Conservation (phyloP, 2,113 vertebrate species). For the Bombycilla garrulus region DNA sequence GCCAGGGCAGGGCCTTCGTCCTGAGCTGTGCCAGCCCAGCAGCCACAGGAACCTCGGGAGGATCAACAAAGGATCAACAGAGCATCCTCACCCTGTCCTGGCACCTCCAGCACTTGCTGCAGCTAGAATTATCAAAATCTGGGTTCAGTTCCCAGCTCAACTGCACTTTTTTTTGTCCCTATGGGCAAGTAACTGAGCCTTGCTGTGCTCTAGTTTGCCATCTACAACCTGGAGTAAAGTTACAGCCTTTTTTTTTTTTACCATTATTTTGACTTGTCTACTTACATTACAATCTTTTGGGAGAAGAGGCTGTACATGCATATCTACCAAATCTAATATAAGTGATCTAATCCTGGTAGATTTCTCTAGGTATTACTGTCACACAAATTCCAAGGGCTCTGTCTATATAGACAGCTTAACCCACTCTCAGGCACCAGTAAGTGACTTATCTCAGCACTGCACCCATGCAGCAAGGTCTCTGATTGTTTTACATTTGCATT, state of each 20-base stretch:
- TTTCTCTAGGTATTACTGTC: constrained; percentile 53
- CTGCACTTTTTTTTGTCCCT: background rate
- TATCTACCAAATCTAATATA: constrained; percentile 50
- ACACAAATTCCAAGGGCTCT: constrained; percentile 1
- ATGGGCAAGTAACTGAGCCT: background rate
- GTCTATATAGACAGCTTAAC: constrained; percentile 64
- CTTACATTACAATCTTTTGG: constrained; percentile 36
- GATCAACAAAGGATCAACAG: fast-evolving
- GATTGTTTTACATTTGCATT: background rate
- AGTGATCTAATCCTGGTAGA: constrained; percentile 57
- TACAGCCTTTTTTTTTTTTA: constrained; percentile 20
- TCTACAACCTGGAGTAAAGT: background rate
- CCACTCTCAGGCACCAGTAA: background rate
- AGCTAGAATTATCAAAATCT: background rate
- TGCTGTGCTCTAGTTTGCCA: background rate
- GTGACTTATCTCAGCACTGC: background rate
- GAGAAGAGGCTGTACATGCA: background rate
- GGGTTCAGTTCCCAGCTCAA: background rate
- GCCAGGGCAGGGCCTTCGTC: background rate
- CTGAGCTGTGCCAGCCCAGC: background rate
- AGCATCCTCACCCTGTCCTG: background rate
- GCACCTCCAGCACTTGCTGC: background rate
- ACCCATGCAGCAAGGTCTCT: background rate
- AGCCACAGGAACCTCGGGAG: fast-evolving
- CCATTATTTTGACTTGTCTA: constrained; percentile 41